phyloP scores from a whole-genome alignment of 2,888 invertebrate genomes.

The Tribolium freemani region DNA sequence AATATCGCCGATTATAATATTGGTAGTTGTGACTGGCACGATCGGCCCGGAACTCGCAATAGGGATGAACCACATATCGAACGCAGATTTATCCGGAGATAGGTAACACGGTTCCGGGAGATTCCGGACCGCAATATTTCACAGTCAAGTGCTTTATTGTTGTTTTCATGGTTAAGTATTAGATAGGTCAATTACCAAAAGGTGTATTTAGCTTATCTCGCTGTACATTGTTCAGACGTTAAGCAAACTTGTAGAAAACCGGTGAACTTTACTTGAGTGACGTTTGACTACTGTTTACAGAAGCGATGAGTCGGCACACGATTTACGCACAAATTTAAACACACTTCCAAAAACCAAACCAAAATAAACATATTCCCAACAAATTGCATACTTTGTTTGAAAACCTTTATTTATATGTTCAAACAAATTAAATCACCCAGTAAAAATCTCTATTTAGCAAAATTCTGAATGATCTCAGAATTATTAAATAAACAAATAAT shows the following conservation, averaged over 20 bases:
- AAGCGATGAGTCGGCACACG: neutral
- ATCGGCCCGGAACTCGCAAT: slow-evolving; percentile 50
- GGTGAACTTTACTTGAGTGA: slow-evolving; percentile 24
- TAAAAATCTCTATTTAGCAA: no score
- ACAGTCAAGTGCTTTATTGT: neutral
- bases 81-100: slow-evolving; percentile 61
- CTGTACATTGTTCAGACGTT: slow-evolving; percentile 23
- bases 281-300: neutral
- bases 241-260: slow-evolving; percentile 10
- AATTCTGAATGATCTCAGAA: no score
- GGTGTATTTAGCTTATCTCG: slow-evolving; percentile 13
- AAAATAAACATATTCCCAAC: no score
- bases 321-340: neutral
- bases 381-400: no score
- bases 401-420: no score
- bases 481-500: no score
- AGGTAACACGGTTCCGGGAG: slow-evolving; percentile 38
- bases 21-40: slow-evolving; percentile 57
- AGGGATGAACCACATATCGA: slow-evolving; percentile 61
- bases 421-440: no score
- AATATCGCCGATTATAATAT: slow-evolving; percentile 37
- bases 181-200: neutral
- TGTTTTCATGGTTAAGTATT: neutral
- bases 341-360: neutral
- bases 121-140: neutral